Conservation (phyloP, 2,797 vertebrate genomes). For the Heteromormyrus szaboi region DNA sequence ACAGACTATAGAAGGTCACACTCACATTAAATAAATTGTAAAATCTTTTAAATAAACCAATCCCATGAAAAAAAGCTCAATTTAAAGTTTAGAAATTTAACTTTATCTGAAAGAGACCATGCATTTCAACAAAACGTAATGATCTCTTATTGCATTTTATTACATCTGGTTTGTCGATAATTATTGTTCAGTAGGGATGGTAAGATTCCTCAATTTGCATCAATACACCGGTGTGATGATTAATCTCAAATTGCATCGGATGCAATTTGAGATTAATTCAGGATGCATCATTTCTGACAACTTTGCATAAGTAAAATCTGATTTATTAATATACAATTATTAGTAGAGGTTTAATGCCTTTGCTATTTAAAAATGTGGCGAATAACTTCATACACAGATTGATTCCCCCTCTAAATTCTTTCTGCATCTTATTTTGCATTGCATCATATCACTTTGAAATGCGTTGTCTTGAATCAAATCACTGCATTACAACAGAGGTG, state of each 20-base stretch:
- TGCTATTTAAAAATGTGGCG: neutral
- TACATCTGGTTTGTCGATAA: neutral
- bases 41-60: neutral
- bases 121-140: neutral
- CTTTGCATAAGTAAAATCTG: neutral
- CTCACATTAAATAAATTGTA: neutral
- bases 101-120: neutral
- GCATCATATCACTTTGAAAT: neutral
- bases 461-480: neutral
- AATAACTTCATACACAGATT: neutral
- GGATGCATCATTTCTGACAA: neutral
- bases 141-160: neutral
- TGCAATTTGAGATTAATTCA: neutral
- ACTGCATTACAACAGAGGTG: neutral
- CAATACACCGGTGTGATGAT: neutral
- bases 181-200: neutral
- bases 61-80: neutral
- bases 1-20: neutral
- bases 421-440: neutral
- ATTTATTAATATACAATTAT: neutral
- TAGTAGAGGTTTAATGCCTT: neutral
- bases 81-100: neutral
- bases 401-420: neutral
- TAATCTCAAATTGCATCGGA: neutral
- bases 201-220: neutral